Base-by-base conservation (phyloP, 2,113 vertebrate species). In the Vicugna pacos region DNA sequence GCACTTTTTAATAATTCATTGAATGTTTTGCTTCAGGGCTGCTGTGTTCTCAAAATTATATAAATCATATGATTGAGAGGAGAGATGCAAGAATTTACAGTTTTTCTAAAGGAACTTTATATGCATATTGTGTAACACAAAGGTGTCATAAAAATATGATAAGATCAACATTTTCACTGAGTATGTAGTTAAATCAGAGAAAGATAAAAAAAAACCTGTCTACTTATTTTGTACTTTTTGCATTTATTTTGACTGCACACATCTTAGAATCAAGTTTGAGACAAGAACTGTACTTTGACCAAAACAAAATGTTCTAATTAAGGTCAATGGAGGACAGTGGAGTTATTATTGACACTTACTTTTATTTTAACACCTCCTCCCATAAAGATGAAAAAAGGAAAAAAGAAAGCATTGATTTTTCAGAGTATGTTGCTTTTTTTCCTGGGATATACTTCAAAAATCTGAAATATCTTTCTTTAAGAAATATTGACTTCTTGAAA, bases 1-100 rank as follows among this genome's bases (percentile, higher is more conserved):
- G 96, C 60, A 83, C 87, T 96, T 98, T 97, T 98, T 69, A 98
- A 97, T 97, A 98, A 98, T 97, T 98, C 86, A 95, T 82, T 64
- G 77, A 64, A 94, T 94, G 83, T 93, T 98, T 96, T 70, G 73
- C 95, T 98, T 86, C 81, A 94, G 98, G 95, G 94, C 77, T 97
- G 42, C 92, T 83, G 22, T 83, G 46, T 97, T 95, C 97, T 95
- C 96, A 92, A 98, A 96, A 96, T 96, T 52, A 95, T 48, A 97
- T 97, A 97, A 96, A 97, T 98, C 92, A 97, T 93, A 80, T 22
- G 24, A 48, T 6, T 85, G 96, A 97, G 80, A 90, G 46, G 90
- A 97, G 92, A 1, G 4, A 64, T 30, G 67, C 2, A 88, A 91
- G 88, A 93, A 95, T 76, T 76, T n/a, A 96, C 58, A 77, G 48